Base-by-base conservation (phyloP, 2,113 vertebrate genomes). In the Stigmatopora argus region DNA sequence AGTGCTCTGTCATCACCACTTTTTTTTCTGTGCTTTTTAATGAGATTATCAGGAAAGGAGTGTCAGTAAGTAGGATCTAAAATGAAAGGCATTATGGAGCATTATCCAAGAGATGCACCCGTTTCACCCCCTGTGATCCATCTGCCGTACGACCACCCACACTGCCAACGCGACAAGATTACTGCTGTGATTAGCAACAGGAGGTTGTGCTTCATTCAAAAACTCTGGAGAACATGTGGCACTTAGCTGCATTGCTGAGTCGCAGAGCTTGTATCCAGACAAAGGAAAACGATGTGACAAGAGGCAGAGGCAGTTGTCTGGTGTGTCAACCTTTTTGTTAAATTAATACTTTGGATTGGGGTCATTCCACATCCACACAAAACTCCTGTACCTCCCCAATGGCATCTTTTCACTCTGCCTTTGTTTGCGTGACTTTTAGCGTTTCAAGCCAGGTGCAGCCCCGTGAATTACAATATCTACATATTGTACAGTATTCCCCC, bases 11-110 rank as follows among this genome's bases (percentile, higher is more conserved):
- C 77, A 79, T 81, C 74, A 62, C 55, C 34, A 69, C 75, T 74
- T 78, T 67, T 69, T 66, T 75, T 63, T 71, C 3, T 31, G n/a
- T 73, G 82, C 86, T 89, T 85, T 91, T 89, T 90, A 92, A 91
- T 91, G 86, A 91, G 91, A 92, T 92, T 91, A 92, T 89, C 88
- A 86, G 83, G 84, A 88, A 89, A 87, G 82, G 89, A 92, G 90
- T 91, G 90, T 91, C 89, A 90, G 89, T 92, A 91, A 91, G 90
- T 90, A 91, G 90, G 90, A 91, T 91, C 91, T 91, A 90, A 92
- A 92, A 91, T 90, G 89, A 90, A 91, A 91, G 90, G 88, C 89
- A 91, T 91, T 91, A 92, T 90, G 85, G 87, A 90, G 90, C 89
- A 91, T 91, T 92, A 91, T 91, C 88, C 88, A 79, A 83, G 83